Base-by-base conservation (phyloP, 2,797 vertebrate species). In the Rhinichthys osculus region DNA sequence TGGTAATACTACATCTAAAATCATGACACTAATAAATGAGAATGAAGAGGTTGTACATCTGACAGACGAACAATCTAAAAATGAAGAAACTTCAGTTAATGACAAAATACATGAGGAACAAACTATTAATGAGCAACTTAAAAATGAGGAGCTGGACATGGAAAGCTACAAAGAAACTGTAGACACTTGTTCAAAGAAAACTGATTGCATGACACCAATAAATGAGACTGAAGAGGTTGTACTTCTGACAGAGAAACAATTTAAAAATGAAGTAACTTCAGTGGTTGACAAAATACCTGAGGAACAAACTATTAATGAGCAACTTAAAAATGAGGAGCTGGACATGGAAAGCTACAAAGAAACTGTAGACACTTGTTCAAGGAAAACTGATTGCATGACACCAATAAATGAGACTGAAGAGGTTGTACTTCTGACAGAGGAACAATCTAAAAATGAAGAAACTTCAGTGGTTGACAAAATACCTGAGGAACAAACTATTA, bases 181-280 rank as follows among this genome's bases (percentile, higher is more conserved):
- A 90, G 64, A 33, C 38, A 86, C 72, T 23, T 30, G 30, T 10
- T 59, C 52, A 84, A 87, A 90, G 21, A 72, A 42, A 82, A 47
- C 11, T 50, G 62, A 78, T 67, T 77, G 38, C 74, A 21, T 81
- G 57, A 50, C 33, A 14, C 16, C 35, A 66, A 71, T 67, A 82
- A 66, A 67, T 21, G 17, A 40, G 44, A 38, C 57, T 50, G 59
- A 83, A 30, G 6, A 38, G 69, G 19, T 80, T 67, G 35, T 38
- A 59, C 62, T 33, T 59, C n/a, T 13, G 42, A 8, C 23, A 80
- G 69, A 86, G 21, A 40, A 71, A 67, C 76, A 67, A 27, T 3
- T 13, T 83, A 27, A 40, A 66, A 72, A 70, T 64, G 62, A 87
- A 38, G 7, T 76, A 70, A 77, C 19, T 81, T 62, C 16, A 64